Percentiles rank a stretch among this genome's conserved stretches.
These are phyloP conservation scores for Trinectes maculatus DNA, from an alignment of 2,113 vertebrate species.

Conservation along the genomic window DNA sequence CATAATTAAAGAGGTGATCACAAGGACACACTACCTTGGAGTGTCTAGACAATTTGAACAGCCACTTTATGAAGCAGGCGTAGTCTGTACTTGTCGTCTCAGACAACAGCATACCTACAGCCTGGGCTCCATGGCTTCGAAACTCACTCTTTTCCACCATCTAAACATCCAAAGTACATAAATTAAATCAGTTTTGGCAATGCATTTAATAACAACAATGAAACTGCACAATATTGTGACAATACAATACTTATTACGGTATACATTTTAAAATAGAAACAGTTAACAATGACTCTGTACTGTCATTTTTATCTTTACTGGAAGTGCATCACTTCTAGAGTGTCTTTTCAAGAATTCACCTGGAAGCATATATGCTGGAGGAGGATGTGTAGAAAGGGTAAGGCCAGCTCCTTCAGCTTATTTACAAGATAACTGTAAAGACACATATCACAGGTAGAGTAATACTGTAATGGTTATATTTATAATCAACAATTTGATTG, in stretches of 20 bases:
- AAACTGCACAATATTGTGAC: neutral
- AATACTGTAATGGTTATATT: no score
- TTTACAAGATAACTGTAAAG: slow-evolving; percentile 84
- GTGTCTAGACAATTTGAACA: slow-evolving; percentile 84
- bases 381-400: slow-evolving; percentile 86
- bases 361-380: slow-evolving; percentile 93
- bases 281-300: neutral
- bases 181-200: neutral
- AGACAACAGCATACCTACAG: slow-evolving; percentile 83
- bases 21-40: slow-evolving; percentile 85
- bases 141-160: slow-evolving; percentile 92
- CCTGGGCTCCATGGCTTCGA: slow-evolving; percentile 84
- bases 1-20: no score
- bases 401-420: slow-evolving; percentile 81
- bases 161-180: slow-evolving; percentile 72
- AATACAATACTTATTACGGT: neutral
- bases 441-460: neutral
- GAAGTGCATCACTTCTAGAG: neutral
- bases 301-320: neutral
- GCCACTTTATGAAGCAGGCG: slow-evolving; percentile 88
- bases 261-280: neutral
- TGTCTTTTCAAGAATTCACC: slow-evolving; percentile 82
- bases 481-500: no score
- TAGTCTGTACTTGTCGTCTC: slow-evolving; percentile 83
- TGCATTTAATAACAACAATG: neutral